Evolutionary conservation across 2,113 vertebrate species (phyloP), one percentile per base, ranked within the genome.

Genomic region (Hyaena hyaena): DNA sequence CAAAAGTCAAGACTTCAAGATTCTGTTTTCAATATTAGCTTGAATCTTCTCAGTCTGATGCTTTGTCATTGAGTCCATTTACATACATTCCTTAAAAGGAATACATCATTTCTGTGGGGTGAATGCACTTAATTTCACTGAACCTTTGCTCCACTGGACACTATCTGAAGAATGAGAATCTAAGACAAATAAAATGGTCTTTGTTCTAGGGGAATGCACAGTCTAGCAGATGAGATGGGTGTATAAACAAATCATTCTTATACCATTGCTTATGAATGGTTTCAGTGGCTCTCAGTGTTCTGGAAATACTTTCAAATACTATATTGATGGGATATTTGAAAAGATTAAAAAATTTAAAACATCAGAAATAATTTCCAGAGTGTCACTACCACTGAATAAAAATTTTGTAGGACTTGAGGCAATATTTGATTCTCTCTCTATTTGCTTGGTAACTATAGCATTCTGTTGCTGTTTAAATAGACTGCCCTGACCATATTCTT

Each of bases 391-490:
- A 83, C 87, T 80, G 45, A 96, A 88, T 92, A 96, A 96, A 66
- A 97, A 92, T 97, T 96, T 90, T 96, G 69, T 61, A 95, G 90
- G 90, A 98, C 93, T 92, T 39, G 55, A 87, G 58, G 55, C 80
- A 90, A 90, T 90, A 92, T 97, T 92, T 90, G 90, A 84, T 96
- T 97, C 88, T 81, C 55, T 97, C 66, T 89, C 61, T 96, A 92
- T 97, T 97, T 97, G 65, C 95, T 96, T 97, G 66, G 86, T 91
- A 97, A 98, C 90, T 65, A 81, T 21, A 87, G 61, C 96, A 95
- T 96, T 97, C 96, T 98, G 95, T 96, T 96, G 90, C 95, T 98
- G 94, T 98, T 97, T 97, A 97, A 96, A 98, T 97, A 97, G 92
- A 96, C 88, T 96, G 76, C 94, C 97, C 94, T 88, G 66, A 97